Percentiles rank a stretch among this genome's conserved stretches.
phyloP scores from a whole-genome alignment of 2,113 vertebrate genomes.

The Forbesichthys agassizii region DNA sequence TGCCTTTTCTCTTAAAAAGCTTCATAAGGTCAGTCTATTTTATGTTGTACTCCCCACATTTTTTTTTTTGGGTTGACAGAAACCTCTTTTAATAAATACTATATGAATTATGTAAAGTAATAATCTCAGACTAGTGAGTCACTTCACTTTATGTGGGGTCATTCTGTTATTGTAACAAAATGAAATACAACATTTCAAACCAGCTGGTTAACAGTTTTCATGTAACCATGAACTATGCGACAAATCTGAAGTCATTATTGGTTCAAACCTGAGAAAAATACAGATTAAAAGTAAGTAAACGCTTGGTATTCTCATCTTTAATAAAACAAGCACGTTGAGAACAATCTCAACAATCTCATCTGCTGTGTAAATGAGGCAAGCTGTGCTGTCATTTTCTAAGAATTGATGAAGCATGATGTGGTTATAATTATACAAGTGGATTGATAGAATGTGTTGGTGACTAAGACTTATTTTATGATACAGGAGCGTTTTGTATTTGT shows the following conservation, averaged over 20 bases:
- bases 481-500: conserved; percentile 71
- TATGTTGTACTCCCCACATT: conserved; percentile 18
- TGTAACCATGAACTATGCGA: conserved; percentile 21
- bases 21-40: conserved; percentile 53
- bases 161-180: conserved; percentile 23
- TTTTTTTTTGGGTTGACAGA: conserved; percentile 46
- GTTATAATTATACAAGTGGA: neutral
- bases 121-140: conserved; percentile 17
- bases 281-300: conserved; percentile 6
- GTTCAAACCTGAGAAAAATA: neutral
- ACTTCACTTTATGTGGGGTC: conserved; percentile 6
- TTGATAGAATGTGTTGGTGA: conserved; percentile 22
- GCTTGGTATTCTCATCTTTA: conserved; percentile 40
- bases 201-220: conserved; percentile 7
- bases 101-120: conserved; percentile 53
- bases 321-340: conserved; percentile 29
- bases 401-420: neutral
- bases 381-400: conserved; percentile 6
- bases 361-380: conserved; percentile 1
- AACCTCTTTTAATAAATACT: conserved; percentile 63
- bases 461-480: conserved; percentile 66
- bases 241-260: neutral
- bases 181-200: conserved; percentile 5
- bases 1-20: conserved; percentile 46
- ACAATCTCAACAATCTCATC: neutral